A percentile compares a stretch with the other conserved stretches of the same genome.
These are phyloP conservation scores for Sarcophaga carnaria DNA, from an alignment of 2,888 invertebrate species.

Conservation along the genomic window DNA sequence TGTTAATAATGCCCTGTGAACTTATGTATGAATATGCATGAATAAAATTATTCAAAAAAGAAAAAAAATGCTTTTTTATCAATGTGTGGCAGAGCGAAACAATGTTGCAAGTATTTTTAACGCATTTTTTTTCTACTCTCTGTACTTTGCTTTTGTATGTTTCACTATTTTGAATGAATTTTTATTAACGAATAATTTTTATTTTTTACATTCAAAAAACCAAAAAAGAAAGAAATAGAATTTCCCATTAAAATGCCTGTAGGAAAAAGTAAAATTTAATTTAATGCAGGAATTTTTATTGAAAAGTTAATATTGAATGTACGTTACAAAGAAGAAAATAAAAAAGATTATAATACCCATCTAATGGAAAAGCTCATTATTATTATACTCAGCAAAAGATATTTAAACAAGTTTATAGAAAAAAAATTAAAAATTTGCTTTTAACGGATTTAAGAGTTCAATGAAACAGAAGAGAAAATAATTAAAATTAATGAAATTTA, in stretches of 20 bases:
- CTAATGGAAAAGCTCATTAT: slow-evolving; percentile 23
- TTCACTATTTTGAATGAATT: not conserved
- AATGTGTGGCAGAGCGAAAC: slow-evolving; percentile 42
- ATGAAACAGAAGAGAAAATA: too few relatives aligned
- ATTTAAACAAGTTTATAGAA: too few relatives aligned
- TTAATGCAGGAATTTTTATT: slow-evolving; percentile 46
- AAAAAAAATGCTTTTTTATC: not conserved
- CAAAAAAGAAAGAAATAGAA: not conserved
- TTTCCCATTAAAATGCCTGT: not conserved
- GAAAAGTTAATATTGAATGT: slow-evolving; percentile 35
- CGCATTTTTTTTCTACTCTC: not conserved
- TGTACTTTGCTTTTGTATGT: not conserved
- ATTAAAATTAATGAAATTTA: too few relatives aligned
- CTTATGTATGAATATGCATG: not conserved
- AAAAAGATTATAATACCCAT: not conserved
- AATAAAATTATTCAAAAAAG: not conserved
- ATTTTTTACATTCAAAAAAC: not conserved
- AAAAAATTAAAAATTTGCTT: too few relatives aligned
- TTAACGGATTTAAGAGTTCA: too few relatives aligned
- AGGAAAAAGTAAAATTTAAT: slow-evolving; percentile 12
- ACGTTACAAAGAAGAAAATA: not conserved
- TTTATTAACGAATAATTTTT: slow-evolving; percentile 6
- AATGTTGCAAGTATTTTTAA: slow-evolving; percentile 44
- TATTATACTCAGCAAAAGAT: not conserved
- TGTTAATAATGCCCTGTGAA: not conserved